Conservation (phyloP, 2,113 vertebrate genomes). For the Limnothrissa miodon region DNA sequence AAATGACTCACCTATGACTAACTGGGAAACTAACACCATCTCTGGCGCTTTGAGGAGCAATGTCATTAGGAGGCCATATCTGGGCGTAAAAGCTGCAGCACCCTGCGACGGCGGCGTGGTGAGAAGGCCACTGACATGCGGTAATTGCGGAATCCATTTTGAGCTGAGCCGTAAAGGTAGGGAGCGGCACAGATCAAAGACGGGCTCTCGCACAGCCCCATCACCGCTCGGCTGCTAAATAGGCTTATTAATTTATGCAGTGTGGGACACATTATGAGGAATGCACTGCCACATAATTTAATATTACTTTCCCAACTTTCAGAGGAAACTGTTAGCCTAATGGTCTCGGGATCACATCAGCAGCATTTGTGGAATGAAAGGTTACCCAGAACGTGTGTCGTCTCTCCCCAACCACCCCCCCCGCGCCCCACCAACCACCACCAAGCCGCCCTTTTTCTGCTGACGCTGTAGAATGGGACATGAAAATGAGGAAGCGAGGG, state of each 20-base stretch:
- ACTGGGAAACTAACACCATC: slow-evolving; percentile 17
- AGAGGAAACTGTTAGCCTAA: slow-evolving; percentile 57
- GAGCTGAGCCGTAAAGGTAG: slow-evolving; percentile 61
- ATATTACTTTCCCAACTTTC: slow-evolving; percentile 56
- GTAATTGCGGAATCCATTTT: slow-evolving; percentile 51
- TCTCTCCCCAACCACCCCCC: background rate
- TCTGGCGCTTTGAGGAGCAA: slow-evolving; percentile 2
- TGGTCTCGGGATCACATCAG: slow-evolving; percentile 55
- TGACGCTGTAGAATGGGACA: slow-evolving; percentile 62
- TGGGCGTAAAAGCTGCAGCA: slow-evolving; percentile 1
- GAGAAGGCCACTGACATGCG: slow-evolving; percentile 17
- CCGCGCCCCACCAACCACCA: too few relatives aligned
- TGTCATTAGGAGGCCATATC: slow-evolving; percentile 12
- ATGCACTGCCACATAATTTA: slow-evolving; percentile 57
- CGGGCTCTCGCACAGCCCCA: slow-evolving; percentile 39
- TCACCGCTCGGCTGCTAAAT: slow-evolving; percentile 43
- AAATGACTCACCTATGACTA: slow-evolving; percentile 6
- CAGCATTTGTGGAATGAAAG: slow-evolving; percentile 58
- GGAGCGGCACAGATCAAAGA: slow-evolving; percentile 40
- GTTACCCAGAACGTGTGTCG: slow-evolving; percentile 34
- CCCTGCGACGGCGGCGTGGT: background rate
- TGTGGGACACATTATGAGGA: slow-evolving; percentile 48
- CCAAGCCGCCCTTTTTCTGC: slow-evolving; percentile 55
- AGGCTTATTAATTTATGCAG: slow-evolving; percentile 53
- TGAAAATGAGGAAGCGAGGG: slow-evolving; percentile 61